Conservation (phyloP, 2,888 invertebrate genomes). For the Chirona hameri region DNA sequence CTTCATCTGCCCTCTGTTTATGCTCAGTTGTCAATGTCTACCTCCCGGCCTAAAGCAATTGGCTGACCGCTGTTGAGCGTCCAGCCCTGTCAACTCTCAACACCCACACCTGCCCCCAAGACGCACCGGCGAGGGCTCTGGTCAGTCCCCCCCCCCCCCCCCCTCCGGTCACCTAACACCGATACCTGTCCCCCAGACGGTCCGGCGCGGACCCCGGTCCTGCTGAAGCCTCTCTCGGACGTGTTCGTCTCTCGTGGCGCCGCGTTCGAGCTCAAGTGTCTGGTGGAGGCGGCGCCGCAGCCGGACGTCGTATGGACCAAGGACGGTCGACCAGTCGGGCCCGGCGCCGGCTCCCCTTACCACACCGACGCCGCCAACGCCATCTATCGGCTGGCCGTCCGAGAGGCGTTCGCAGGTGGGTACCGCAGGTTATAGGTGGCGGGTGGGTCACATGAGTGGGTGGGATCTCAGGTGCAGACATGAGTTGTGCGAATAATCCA, state of each 20-base stretch:
- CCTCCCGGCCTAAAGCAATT: too few species aligned
- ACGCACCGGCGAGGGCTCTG: too few species aligned
- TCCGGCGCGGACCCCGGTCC: not conserved
- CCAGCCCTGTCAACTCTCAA: too few species aligned
- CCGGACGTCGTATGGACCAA: not conserved
- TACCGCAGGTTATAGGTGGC: not conserved
- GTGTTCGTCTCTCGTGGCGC: not conserved
- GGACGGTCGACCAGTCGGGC: not conserved
- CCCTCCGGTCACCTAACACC: not conserved
- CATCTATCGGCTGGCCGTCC: not conserved
- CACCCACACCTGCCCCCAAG: too few species aligned
- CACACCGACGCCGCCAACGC: not conserved
- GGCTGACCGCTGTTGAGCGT: too few species aligned
- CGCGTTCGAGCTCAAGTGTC: not conserved
- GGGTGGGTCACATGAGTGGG: too few species aligned
- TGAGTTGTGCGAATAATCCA: too few species aligned
- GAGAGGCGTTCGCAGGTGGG: slow-evolving; percentile 2
- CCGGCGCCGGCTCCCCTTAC: not conserved
- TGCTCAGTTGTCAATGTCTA: too few species aligned
- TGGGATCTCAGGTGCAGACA: too few species aligned
- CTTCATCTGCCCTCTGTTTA: too few species aligned
- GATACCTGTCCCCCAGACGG: not conserved
- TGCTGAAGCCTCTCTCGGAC: not conserved
- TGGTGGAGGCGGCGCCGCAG: not conserved
- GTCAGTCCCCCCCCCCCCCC: too few species aligned